Conservation (phyloP, 2,888 invertebrate genomes). For the Cabera pusaria region DNA sequence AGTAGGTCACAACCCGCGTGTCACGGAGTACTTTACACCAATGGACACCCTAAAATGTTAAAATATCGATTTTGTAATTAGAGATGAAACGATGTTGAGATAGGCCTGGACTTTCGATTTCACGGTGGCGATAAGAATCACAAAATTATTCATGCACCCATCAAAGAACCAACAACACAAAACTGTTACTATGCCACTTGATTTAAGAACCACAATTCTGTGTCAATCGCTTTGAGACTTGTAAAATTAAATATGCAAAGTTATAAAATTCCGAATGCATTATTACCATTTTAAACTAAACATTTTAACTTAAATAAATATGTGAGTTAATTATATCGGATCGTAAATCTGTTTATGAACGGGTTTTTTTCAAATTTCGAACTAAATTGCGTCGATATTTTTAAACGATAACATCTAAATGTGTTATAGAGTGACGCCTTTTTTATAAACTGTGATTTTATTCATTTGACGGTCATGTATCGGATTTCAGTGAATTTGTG, state of each 20-base stretch:
- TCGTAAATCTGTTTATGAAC: conserved; percentile 35
- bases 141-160: conserved; percentile 17
- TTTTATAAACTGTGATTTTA: conserved; percentile 23
- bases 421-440: conserved; percentile 26
- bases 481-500: conserved; percentile 17
- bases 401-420: conserved; percentile 23
- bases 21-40: background rate
- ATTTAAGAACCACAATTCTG: conserved; percentile 11
- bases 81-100: conserved; percentile 17
- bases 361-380: conserved; percentile 27
- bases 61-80: conserved; percentile 24
- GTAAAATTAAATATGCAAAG: background rate
- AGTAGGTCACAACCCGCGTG: conserved; percentile 2
- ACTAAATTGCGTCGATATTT: conserved; percentile 18
- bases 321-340: conserved; percentile 40
- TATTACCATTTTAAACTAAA: conserved; percentile 41
- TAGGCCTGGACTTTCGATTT: conserved; percentile 28
- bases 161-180: background rate
- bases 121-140: conserved; percentile 25
- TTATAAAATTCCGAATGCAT: conserved; percentile 30
- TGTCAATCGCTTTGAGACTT: conserved; percentile 13
- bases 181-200: conserved; percentile 3
- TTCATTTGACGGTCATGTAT: conserved; percentile 20
- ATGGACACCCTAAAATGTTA: conserved; percentile 7
- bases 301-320: conserved; percentile 42